Evolutionary conservation across 2,797 vertebrate species (phyloP).

Genomic region (Microctenopoma lineatum): DNA sequence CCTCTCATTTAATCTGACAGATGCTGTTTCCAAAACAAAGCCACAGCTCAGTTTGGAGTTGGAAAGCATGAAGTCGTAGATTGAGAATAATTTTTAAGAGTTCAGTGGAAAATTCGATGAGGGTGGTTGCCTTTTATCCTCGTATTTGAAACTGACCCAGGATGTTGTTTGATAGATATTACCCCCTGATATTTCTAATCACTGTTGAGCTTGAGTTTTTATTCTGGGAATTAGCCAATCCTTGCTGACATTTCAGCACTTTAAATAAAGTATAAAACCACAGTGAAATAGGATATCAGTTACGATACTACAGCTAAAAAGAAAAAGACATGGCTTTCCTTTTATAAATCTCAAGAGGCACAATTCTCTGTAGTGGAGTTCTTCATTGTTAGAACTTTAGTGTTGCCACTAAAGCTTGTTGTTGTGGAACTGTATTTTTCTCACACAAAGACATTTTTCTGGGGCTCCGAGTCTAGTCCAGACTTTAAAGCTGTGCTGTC

Average conservation of each 20-base stretch:
- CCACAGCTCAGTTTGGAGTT: constrained; percentile 14
- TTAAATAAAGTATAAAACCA: constrained; percentile 14
- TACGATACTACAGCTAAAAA: neutral
- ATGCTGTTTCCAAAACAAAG: constrained; percentile 65
- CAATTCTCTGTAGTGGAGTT: neutral
- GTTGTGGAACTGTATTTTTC: no score
- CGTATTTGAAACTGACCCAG: constrained; percentile 54
- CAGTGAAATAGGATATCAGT: neutral
- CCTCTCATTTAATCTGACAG: constrained; percentile 17
- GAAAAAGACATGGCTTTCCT: neutral
- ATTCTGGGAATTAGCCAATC: constrained; percentile 16
- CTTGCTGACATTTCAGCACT: constrained; percentile 5
- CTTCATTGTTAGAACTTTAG: neutral
- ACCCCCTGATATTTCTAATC: constrained; percentile 47
- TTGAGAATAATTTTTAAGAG: constrained; percentile 49
- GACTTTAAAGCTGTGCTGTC: neutral
- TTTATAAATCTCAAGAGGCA: neutral
- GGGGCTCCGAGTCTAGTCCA: no score
- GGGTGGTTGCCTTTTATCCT: constrained; percentile 40
- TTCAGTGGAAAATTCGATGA: constrained; percentile 44
- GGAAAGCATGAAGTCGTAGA: constrained; percentile 41
- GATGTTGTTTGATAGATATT: constrained; percentile 47
- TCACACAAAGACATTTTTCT: no score
- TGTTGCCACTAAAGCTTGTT: neutral
- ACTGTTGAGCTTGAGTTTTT: constrained; percentile 38